Evolutionary conservation across 1,140 invertebrate genomes (phyloP).

Genomic region (Leptopilina clavipes): DNA sequence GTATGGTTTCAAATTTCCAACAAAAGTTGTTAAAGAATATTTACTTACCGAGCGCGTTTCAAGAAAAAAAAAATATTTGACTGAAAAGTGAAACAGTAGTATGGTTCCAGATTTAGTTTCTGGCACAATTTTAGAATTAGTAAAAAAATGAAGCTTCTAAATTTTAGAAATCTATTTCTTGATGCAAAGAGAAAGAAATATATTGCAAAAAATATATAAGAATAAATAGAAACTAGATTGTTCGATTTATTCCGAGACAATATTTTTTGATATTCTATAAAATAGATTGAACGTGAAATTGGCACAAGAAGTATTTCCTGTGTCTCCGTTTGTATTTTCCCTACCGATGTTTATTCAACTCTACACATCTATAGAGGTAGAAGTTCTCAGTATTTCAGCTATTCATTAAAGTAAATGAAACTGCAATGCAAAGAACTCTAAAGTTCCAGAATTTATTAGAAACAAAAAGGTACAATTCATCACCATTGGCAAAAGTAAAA

Average conservation of each 20-base stretch:
- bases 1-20: constrained; percentile 2
- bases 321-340: not conserved
- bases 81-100: not conserved
- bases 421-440: not conserved
- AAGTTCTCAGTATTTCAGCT: not conserved
- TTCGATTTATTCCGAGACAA: not conserved
- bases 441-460: not conserved
- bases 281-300: constrained; percentile 4
- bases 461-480: not conserved
- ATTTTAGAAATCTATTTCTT: constrained; percentile 32
- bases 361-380: not conserved
- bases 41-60: no score
- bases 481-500: not conserved
- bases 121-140: constrained; percentile 26
- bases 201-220: not conserved
- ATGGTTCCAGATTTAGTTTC: not conserved
- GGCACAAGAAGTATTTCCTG: not conserved
- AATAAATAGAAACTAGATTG: not conserved
- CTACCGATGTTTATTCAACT: not conserved
- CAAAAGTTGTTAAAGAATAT: constrained; percentile 11
- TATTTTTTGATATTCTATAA: constrained; percentile 9
- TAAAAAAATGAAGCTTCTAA: constrained; percentile 19
- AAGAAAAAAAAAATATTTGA: not conserved
- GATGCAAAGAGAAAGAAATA: constrained; percentile 13
- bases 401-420: constrained; percentile 9